phyloP scores from a whole-genome alignment of 2,888 invertebrate species.

The Chaetogeoica ovagalla region DNA sequence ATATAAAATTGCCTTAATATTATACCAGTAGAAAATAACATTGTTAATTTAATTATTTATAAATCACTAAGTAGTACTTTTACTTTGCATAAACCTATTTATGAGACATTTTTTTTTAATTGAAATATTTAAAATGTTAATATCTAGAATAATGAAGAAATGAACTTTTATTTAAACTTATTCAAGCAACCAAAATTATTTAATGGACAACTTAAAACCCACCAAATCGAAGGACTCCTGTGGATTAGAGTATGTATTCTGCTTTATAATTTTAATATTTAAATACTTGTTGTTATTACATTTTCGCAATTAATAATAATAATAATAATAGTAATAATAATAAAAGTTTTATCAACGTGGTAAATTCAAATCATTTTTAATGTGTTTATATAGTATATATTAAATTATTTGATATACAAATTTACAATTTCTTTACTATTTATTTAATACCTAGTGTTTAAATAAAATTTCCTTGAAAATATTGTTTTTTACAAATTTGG shows the following conservation, averaged over 20 bases:
- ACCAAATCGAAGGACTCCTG: constrained; percentile 42
- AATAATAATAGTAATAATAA: no score
- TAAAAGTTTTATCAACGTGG: no score
- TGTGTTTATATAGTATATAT: neutral
- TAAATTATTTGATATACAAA: neutral
- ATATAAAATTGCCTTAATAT: neutral
- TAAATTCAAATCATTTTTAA: no score
- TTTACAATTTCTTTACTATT: no score
- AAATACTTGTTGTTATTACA: neutral
- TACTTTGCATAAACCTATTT: neutral
- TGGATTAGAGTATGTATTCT: constrained; percentile 43
- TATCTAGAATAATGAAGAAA: constrained; percentile 1
- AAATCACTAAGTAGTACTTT: neutral
- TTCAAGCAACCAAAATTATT: constrained; percentile 50
- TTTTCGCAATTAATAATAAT: no score
- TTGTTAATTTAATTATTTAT: no score
- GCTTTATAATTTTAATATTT: neutral
- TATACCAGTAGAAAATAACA: neutral
- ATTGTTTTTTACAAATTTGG: no score
- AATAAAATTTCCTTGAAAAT: no score
- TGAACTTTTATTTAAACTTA: constrained; percentile 25
- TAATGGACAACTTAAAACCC: constrained; percentile 29
- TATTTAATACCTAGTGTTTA: no score
- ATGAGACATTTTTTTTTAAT: neutral
- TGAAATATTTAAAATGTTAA: neutral